Evolutionary conservation across 2,888 invertebrate species (phyloP).

Genomic region (Embidobia sp.): DNA sequence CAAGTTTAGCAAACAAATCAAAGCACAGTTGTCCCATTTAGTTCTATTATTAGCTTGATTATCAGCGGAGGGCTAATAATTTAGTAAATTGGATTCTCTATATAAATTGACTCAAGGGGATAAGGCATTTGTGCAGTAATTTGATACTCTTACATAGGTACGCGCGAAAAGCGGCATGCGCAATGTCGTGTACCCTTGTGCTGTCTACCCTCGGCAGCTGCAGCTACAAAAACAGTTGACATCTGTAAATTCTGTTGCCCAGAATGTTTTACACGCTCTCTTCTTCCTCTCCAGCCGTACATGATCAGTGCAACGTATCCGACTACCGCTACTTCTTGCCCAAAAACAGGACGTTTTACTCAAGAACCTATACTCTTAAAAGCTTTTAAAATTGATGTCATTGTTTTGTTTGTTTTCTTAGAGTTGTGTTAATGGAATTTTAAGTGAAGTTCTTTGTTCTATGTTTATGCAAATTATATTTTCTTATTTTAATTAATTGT

Average conservation of each 20-base stretch:
- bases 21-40: conserved; percentile 24
- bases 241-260: conserved; percentile 74
- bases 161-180: conserved; percentile 55
- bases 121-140: conserved; percentile 74
- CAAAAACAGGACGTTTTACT: conserved; percentile 28
- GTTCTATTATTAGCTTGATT: conserved; percentile 52
- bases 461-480: too few species aligned
- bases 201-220: conserved; percentile 73
- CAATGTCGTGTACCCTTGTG: conserved; percentile 47
- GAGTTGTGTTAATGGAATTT: neutral
- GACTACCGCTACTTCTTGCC: conserved; percentile 53
- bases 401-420: conserved; percentile 7
- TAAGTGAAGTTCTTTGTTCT: too few species aligned
- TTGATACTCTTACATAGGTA: conserved; percentile 68
- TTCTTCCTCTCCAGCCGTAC: too few species aligned
- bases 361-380: conserved; percentile 7
- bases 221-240: conserved; percentile 77
- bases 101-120: conserved; percentile 68
- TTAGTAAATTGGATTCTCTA: conserved; percentile 66
- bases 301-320: too few species aligned
- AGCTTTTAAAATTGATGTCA: conserved; percentile 9
- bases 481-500: too few species aligned
- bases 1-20: conserved; percentile 12
- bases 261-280: conserved; percentile 56
- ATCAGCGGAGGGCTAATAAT: conserved; percentile 62